Conservation (phyloP, 2,888 invertebrate species). For the Nesidiocoris tenuis region DNA sequence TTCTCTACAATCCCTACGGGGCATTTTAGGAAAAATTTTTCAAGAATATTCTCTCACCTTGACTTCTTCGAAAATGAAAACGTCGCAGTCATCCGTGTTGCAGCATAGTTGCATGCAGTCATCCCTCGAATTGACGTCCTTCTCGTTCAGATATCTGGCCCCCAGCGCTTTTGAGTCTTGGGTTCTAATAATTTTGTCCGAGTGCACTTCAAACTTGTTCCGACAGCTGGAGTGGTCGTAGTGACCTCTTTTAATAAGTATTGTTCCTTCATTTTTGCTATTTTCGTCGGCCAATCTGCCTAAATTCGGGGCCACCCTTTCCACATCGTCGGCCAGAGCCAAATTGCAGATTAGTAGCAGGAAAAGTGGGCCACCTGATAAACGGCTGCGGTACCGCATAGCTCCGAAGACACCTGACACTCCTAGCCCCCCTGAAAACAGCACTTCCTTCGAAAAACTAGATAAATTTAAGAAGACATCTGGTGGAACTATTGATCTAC, state of each 20-base stretch:
- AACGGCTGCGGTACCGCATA: background rate
- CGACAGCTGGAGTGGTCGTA: slow-evolving; percentile 64
- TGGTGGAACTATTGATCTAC: background rate
- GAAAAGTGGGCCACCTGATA: background rate
- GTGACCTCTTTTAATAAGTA: slow-evolving; percentile 13
- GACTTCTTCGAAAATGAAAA: slow-evolving; percentile 86
- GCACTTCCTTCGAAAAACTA: background rate
- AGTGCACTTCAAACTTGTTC: slow-evolving; percentile 79
- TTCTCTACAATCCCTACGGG: too few relatives aligned
- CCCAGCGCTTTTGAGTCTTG: slow-evolving; percentile 86
- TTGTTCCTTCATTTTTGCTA: slow-evolving; percentile 11
- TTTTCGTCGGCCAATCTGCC: background rate
- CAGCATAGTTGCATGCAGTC: slow-evolving; percentile 86
- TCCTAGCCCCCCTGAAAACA: background rate
- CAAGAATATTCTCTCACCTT: slow-evolving; percentile 67
- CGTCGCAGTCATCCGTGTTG: slow-evolving; percentile 82
- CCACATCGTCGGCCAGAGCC: background rate
- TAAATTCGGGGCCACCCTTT: background rate
- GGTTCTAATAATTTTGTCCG: slow-evolving; percentile 86
- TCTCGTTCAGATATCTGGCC: slow-evolving; percentile 82
- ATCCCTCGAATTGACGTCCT: slow-evolving; percentile 74
- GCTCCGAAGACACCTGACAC: background rate
- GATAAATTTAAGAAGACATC: background rate
- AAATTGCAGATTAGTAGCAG: background rate
- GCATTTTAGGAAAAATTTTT: too few relatives aligned